Evolutionary conservation across 2,113 vertebrate species (phyloP).

Genomic region (Loxodonta africana): DNA sequence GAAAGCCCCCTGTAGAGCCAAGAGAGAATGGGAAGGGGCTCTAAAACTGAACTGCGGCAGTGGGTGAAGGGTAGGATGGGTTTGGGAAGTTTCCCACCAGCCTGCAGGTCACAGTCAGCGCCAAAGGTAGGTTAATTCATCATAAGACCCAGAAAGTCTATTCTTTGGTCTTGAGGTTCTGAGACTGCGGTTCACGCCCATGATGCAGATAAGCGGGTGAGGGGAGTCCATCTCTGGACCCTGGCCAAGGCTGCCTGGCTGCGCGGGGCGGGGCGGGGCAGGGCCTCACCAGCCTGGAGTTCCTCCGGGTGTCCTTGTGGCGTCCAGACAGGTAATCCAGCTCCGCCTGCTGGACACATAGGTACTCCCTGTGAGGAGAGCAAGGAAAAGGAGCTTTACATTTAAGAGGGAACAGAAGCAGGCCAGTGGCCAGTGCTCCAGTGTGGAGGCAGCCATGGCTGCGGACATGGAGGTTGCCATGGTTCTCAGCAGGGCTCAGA

Average conservation of each 20-base stretch:
- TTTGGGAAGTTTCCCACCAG: background rate
- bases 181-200: rapidly evolving
- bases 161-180: background rate
- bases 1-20: background rate
- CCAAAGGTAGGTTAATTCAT: background rate
- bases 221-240: background rate
- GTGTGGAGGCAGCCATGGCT: background rate
- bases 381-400: background rate
- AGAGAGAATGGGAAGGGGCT: too few relatives aligned
- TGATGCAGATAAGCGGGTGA: rapidly evolving
- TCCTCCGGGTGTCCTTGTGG: slow-evolving; percentile 94
- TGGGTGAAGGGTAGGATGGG: rapidly evolving
- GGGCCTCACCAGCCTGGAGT: slow-evolving; percentile 95
- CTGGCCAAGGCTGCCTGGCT: rapidly evolving
- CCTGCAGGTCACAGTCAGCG: background rate
- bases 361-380: slow-evolving; percentile 91
- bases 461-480: background rate
- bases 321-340: slow-evolving; percentile 94
- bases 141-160: background rate
- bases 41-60: background rate
- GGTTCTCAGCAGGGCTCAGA: background rate
- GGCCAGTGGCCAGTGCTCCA: rapidly evolving
- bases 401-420: rapidly evolving
- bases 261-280: background rate
- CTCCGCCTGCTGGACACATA: slow-evolving; percentile 94